Base-by-base conservation (phyloP, 2,888 invertebrate species). In the Cerastis rubricosa region DNA sequence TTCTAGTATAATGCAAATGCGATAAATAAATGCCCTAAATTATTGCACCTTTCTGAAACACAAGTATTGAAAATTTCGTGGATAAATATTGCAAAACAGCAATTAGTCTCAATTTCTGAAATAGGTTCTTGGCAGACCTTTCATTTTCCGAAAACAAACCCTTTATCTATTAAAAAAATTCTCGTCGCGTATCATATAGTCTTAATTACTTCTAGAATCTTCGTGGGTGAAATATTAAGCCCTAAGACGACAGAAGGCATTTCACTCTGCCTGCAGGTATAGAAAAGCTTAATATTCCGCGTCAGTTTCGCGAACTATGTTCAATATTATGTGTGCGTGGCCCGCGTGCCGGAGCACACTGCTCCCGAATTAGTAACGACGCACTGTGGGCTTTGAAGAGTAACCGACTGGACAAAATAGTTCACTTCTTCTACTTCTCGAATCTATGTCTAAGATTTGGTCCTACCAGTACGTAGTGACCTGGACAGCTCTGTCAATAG, bases 271-370 rank as follows among this genome's bases (percentile, higher is more conserved):
- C 43, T 12, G 22, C 25, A 72, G 71, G 81, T 54, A 85, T 66
- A 35, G 51, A 69, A 80, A 75, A 81, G 59, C 54, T 85, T 75
- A 74, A 82, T 84, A 84, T 84, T 78, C 83, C 9, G 40, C 54
- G 5, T 25, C 54, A 69, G 80, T 76, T 75, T 63, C 57, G 45
- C 47, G 71, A 82, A 85, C 71, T 85, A 82, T 85, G 67, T 63
- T 68, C 67, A 74, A 71, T 84, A 85, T 75, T 73, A 70, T 79
- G 83, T 85, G 83, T 82, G 74, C 59, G 57, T 61, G 59, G 71
- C 17, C 35, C 11, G 74, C 83, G 83, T 85, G 83, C 86, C 74
- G 0, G 47, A 35, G 78, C 70, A 74, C 54, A 71, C 57, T 40
- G 12, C 59, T 70, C 49, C 64, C 67, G 74, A 78, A 84, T 83